Base-by-base conservation (phyloP, 1,140 invertebrate genomes). In the Dreissena polymorpha region DNA sequence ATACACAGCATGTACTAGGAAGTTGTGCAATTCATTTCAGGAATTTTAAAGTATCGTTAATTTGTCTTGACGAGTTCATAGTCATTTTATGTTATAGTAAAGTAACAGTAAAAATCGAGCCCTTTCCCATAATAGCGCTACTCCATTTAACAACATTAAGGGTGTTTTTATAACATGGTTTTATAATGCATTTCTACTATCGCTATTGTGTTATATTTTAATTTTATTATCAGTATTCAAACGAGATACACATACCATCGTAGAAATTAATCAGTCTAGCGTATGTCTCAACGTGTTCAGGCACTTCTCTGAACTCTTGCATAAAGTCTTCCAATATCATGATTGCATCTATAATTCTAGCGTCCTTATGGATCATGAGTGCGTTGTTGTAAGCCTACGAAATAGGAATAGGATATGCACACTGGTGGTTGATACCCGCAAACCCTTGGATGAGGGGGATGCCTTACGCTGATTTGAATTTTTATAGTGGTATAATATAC, bases 361-460 rank as follows among this genome's bases (percentile, higher is more conserved):
- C 87, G 51, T 88, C 88, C 60, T 86, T 82, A 73, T 89, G 88
- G 14, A 91, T 87, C n/a, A 88, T 67, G 3, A 90, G 64, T 7
- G 89, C 83, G 50, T 86, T 82, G 68, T 91, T 89, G 81, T 89
- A 90, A n/a, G 86, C 85, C 89, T 91, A 78, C 64, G 75, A 60
- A 60, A 23, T n/a, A 23, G 10, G 21, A 60, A 23, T 39, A 39
- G 2, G 8, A 5, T 8, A 39, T 39, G 8, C 39, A 39, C 39
- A 49, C 88, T 53, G 69, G 85, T 86, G 81, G 88, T 87, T 63
- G 65, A 51, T 0, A 87, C 85, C 14, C 86, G 73, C 29, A 84
- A n/a, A 55, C 87, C 87, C 25, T 86, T 69, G 65, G 88, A 86
- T 18, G 73, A 65, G 89, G 87, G 78, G 88, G 89, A 23, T n/a